Conservation (phyloP, 2,888 invertebrate genomes). For the Saturnia japonica region DNA sequence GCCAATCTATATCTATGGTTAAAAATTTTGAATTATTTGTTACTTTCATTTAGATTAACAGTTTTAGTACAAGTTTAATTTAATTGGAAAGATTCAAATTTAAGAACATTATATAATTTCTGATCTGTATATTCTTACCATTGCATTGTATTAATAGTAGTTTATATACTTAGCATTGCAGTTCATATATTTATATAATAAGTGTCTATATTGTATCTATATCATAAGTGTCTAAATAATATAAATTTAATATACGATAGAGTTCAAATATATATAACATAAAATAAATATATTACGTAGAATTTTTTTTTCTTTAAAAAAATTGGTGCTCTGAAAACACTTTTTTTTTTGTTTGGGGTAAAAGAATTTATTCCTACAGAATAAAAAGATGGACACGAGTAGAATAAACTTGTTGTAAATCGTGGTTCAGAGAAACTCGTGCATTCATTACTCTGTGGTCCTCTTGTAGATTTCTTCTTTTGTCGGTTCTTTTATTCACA, state of each 20-base stretch:
- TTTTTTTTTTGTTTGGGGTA: too few relatives aligned
- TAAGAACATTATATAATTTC: neutral
- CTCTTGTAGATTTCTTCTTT: too few relatives aligned
- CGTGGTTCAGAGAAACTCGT: too few relatives aligned
- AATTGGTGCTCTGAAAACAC: neutral
- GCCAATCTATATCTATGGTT: too few relatives aligned
- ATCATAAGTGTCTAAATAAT: constrained; percentile 1
- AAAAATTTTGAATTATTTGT: neutral
- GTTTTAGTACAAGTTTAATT: constrained; percentile 1
- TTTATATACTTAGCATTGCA: constrained; percentile 1
- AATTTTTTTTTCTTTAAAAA: neutral
- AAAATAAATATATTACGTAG: neutral
- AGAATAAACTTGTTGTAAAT: too few relatives aligned
- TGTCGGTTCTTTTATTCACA: too few relatives aligned
- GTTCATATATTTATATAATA: neutral
- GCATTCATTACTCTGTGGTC: too few relatives aligned
- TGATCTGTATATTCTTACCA: neutral
- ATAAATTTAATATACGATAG: neutral
- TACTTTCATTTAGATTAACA: neutral
- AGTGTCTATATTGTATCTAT: neutral
- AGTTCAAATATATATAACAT: neutral
- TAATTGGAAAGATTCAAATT: neutral
- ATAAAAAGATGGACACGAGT: too few relatives aligned
- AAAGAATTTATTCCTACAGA: too few relatives aligned
- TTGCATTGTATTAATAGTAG: neutral